phyloP scores from a whole-genome alignment of 2,888 invertebrate species.

The Cataglyphis albicans region DNA sequence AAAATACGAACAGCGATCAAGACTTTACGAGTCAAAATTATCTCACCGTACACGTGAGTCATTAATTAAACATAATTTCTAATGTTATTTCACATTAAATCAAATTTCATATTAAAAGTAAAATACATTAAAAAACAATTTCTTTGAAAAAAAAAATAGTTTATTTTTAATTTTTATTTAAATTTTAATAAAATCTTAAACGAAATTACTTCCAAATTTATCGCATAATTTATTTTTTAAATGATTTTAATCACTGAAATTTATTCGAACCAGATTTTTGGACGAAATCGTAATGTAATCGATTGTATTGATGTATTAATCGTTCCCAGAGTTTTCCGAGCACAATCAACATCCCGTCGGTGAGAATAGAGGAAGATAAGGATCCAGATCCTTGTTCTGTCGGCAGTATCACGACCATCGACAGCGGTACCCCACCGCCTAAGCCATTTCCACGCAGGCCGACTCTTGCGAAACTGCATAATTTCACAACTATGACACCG shows the following conservation, averaged over 20 bases:
- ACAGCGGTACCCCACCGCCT: slow-evolving; percentile 78
- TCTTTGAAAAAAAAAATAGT: not conserved
- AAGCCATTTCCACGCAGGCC: slow-evolving; percentile 82
- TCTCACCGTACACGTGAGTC: slow-evolving; percentile 91
- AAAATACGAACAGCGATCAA: slow-evolving; percentile 86
- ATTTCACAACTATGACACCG: slow-evolving; percentile 92
- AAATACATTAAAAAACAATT: not conserved
- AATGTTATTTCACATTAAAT: not conserved
- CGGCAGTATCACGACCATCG: slow-evolving; percentile 82
- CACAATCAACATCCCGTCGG: slow-evolving; percentile 89
- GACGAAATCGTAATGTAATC: not conserved
- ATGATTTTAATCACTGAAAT: not conserved
- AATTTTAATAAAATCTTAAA: not conserved
- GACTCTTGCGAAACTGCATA: slow-evolving; percentile 82
- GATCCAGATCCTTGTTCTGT: slow-evolving; percentile 79
- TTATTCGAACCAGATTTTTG: not conserved
- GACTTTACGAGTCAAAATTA: slow-evolving; percentile 90
- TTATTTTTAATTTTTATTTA: not conserved
- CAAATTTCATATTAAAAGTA: too few species aligned
- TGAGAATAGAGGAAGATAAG: slow-evolving; percentile 90
- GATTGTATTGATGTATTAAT: not conserved
- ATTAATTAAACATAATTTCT: not conserved
- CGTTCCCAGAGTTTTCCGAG: slow-evolving; percentile 89
- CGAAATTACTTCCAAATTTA: not conserved
- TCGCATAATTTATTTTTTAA: not conserved